Evolutionary conservation across 2,888 invertebrate genomes (phyloP).

Genomic region (Erebia ligea): DNA sequence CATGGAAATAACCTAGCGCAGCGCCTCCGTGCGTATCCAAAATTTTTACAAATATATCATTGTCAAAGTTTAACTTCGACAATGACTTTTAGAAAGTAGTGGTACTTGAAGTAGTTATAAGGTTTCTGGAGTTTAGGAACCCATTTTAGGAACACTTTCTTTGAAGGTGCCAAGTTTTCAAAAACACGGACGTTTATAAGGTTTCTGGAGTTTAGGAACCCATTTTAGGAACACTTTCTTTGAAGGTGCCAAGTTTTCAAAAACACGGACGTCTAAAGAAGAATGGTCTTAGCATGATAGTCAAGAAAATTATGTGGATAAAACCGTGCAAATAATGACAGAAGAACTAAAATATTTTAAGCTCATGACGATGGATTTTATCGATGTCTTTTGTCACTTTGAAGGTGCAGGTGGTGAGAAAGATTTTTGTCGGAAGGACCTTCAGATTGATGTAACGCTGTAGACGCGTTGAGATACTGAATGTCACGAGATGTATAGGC

Average conservation of each 20-base stretch:
- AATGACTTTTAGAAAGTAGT: too few relatives aligned
- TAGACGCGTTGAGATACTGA: not conserved
- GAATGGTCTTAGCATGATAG: not conserved
- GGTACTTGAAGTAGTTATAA: too few relatives aligned
- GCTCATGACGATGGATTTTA: conserved; percentile 1
- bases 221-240: too few relatives aligned
- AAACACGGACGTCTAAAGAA: not conserved
- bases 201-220: too few relatives aligned
- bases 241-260: too few relatives aligned
- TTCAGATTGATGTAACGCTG: not conserved
- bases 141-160: too few relatives aligned
- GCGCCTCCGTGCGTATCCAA: not conserved
- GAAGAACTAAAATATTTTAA: not conserved
- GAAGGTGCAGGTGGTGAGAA: not conserved
- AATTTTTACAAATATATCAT: too few relatives aligned
- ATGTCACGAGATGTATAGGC: conserved; percentile 4
- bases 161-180: too few relatives aligned
- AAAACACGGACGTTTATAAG: too few relatives aligned
- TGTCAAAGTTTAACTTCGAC: too few relatives aligned
- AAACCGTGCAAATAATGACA: not conserved
- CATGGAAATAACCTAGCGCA: not conserved
- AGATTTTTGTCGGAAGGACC: conserved; percentile 1
- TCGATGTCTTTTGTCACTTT: not conserved
- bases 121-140: too few relatives aligned
- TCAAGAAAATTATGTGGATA: not conserved